Evolutionary conservation across 2,113 vertebrate genomes (phyloP).

Genomic region (Athene cunicularia): DNA sequence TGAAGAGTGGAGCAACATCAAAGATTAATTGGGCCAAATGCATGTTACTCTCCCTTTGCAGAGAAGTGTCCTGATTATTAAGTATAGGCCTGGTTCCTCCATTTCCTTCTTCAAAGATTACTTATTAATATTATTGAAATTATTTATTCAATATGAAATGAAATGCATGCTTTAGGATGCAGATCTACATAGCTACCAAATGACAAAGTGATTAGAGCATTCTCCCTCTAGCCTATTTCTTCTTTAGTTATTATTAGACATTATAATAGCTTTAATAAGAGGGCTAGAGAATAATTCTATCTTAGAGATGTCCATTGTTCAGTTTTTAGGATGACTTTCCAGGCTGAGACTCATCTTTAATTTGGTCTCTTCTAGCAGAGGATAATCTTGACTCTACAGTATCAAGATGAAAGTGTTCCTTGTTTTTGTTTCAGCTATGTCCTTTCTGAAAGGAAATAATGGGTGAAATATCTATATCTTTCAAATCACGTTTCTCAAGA

Average conservation of each 20-base stretch:
- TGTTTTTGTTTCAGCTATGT: not conserved
- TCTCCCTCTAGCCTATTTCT: not conserved
- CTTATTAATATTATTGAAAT: not conserved
- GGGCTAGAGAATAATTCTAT: not conserved
- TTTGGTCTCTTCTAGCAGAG: not conserved
- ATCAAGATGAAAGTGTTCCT: not conserved
- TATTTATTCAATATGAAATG: constrained; percentile 22
- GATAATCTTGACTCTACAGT: not conserved
- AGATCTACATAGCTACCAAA: not conserved
- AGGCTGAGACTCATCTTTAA: not conserved
- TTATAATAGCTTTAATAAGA: constrained; percentile 3
- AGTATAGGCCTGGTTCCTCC: not conserved
- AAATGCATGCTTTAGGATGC: not conserved
- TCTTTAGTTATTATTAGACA: not conserved
- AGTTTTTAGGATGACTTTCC: not conserved
- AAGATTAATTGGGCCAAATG: not conserved
- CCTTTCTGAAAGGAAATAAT: not conserved
- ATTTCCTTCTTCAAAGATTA: not conserved
- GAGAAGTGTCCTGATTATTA: constrained; percentile 7
- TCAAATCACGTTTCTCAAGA: not conserved
- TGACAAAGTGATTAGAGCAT: not conserved
- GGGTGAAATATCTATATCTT: not conserved
- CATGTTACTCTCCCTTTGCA: not conserved
- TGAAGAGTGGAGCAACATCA: not conserved
- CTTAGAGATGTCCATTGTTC: not conserved